A percentile compares a stretch with the other conserved stretches of the same genome.
Evolutionary conservation across 1,140 invertebrate species (phyloP).

Genomic region (Linepithema humile): DNA sequence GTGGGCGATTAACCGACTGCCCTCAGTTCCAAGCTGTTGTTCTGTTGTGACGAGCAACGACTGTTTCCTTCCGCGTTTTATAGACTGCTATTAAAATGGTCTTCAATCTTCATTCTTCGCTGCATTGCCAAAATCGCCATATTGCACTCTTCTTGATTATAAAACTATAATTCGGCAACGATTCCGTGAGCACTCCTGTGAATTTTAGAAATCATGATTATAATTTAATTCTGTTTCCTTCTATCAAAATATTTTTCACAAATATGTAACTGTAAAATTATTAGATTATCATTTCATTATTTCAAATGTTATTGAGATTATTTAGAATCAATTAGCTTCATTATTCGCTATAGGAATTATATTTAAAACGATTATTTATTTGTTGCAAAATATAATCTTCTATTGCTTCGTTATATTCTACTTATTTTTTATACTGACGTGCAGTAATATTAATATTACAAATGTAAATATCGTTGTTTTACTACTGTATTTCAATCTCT

Average conservation of each 20-base stretch:
- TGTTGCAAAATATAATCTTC: not conserved
- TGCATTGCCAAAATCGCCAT: slow-evolving; percentile 1
- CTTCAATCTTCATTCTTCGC: not conserved
- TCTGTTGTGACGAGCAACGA: slow-evolving; percentile 63
- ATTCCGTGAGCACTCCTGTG: not conserved
- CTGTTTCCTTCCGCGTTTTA: slow-evolving; percentile 67
- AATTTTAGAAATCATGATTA: slow-evolving; percentile 16
- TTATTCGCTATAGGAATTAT: not conserved
- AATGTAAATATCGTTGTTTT: no score
- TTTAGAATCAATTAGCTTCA: not conserved
- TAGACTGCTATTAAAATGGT: slow-evolving; percentile 17
- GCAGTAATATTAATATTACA: not conserved
- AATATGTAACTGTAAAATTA: not conserved
- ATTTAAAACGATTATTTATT: not conserved
- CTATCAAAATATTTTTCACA: not conserved
- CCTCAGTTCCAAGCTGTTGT: slow-evolving; percentile 74
- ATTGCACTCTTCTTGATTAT: not conserved
- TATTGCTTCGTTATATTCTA: not conserved
- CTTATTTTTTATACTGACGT: not conserved
- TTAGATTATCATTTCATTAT: not conserved
- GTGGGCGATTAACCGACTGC: slow-evolving; percentile 64
- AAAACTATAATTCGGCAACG: not conserved
- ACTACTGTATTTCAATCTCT: not conserved
- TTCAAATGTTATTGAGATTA: not conserved
- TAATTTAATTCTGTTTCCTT: not conserved